Percentiles rank a stretch among this genome's conserved stretches.
Evolutionary conservation across 1,140 invertebrate genomes (phyloP).

Genomic region (Drosophila aff.): DNA sequence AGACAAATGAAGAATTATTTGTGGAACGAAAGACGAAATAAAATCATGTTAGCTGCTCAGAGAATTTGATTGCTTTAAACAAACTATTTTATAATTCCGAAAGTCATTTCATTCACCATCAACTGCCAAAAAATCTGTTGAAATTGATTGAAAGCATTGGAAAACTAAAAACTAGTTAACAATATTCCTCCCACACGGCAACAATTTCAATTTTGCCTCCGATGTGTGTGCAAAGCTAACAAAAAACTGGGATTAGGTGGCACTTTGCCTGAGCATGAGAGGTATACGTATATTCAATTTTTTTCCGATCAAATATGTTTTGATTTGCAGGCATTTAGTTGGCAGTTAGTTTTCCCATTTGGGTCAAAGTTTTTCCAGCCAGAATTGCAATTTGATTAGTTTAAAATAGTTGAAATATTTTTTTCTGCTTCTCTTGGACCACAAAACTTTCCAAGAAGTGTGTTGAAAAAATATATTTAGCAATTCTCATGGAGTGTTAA

Average conservation of each 20-base stretch:
- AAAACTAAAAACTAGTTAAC: slow-evolving; percentile 3
- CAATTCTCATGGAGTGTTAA: slow-evolving; percentile 16
- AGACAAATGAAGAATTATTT: slow-evolving; percentile 13
- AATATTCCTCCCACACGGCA: slow-evolving; percentile 18
- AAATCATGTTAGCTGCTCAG: slow-evolving; percentile 26
- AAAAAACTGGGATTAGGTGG: slow-evolving; percentile 33
- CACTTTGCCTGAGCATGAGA: slow-evolving; percentile 26
- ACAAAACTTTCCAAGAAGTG: slow-evolving; percentile 40
- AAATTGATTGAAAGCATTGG: slow-evolving; percentile 28
- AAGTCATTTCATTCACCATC: slow-evolving; percentile 16
- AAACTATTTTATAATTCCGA: slow-evolving; percentile 30
- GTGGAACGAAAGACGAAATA: slow-evolving; percentile 21
- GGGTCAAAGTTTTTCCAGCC: slow-evolving; percentile 23
- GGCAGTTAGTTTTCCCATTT: slow-evolving; percentile 26
- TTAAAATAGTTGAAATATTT: slow-evolving; percentile 42
- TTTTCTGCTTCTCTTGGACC: slow-evolving; percentile 1
- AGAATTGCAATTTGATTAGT: slow-evolving; percentile 60
- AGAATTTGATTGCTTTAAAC: slow-evolving; percentile 38
- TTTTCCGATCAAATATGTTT: slow-evolving; percentile 46
- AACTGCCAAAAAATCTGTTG: slow-evolving; percentile 12
- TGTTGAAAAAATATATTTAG: slow-evolving; percentile 20
- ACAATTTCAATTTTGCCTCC: slow-evolving; percentile 50
- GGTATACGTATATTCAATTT: slow-evolving; percentile 4
- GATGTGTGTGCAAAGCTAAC: slow-evolving; percentile 21
- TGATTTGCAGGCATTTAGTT: slow-evolving; percentile 41